These are phyloP conservation scores for Benitochromis conjunctus DNA, from an alignment of 2,113 vertebrate genomes.

Conservation along the genomic window DNA sequence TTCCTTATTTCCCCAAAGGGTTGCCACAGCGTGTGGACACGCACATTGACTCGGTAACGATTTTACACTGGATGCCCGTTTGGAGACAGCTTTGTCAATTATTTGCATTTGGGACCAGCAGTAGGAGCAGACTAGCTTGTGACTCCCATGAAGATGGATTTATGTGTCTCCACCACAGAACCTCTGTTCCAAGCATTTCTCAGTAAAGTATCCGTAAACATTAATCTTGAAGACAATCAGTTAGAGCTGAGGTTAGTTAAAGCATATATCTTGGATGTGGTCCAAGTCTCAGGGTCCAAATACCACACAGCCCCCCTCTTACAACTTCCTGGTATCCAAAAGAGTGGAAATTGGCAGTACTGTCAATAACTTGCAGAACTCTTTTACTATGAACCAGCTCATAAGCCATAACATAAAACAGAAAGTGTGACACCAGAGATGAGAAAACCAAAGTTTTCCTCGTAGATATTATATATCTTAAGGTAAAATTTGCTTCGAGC, in stretches of 20 bases:
- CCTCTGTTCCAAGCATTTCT: neutral
- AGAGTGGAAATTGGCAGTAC: neutral
- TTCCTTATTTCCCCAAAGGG: neutral
- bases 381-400: neutral
- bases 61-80: neutral
- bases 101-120: neutral
- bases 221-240: neutral
- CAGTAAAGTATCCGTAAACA: neutral
- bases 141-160: neutral
- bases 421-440: neutral
- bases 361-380: neutral
- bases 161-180: neutral
- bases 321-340: neutral
- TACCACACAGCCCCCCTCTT: neutral
- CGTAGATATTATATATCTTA: neutral
- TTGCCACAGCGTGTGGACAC: neutral
- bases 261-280: neutral
- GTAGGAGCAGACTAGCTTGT: neutral
- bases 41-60: neutral
- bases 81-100: neutral
- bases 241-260: neutral
- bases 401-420: neutral
- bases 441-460: neutral
- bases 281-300: neutral
- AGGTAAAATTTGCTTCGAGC: fast-evolving